Conservation (phyloP, 2,888 invertebrate species). For the Oxytorus armatus region DNA sequence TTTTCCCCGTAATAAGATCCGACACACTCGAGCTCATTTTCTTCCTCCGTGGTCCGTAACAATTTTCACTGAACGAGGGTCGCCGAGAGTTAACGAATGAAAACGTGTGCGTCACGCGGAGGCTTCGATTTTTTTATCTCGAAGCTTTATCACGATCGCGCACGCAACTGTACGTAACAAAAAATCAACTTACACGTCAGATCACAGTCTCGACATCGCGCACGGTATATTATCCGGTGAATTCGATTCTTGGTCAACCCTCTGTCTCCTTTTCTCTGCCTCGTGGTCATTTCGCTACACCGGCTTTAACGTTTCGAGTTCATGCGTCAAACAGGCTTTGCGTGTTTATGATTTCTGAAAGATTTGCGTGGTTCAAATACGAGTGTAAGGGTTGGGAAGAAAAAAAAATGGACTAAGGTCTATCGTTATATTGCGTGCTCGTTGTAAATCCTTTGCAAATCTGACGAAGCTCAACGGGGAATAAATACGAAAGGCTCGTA, state of each 20-base stretch:
- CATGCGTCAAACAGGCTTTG: conserved; percentile 36
- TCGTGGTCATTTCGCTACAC: neutral
- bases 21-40: conserved; percentile 12
- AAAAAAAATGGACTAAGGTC: neutral
- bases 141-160: conserved; percentile 30
- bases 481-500: neutral
- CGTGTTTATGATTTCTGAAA: conserved; percentile 36
- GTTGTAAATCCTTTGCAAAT: too few relatives aligned
- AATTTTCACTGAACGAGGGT: neutral
- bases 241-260: neutral
- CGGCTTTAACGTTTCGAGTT: neutral
- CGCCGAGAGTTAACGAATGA: neutral
- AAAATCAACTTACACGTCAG: conserved; percentile 25
- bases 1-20: conserved; percentile 6
- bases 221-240: neutral
- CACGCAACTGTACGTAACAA: conserved; percentile 4
- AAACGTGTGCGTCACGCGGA: conserved; percentile 22
- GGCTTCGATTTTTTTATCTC: conserved; percentile 28
- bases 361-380: conserved; percentile 23
- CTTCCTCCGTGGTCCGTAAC: neutral
- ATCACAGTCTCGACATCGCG: conserved; percentile 7
- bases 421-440: too few relatives aligned
- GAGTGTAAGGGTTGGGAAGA: neutral
- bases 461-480: neutral
- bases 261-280: neutral